phyloP scores from a whole-genome alignment of 2,888 invertebrate genomes.

The Cyrtodaria siliqua region DNA sequence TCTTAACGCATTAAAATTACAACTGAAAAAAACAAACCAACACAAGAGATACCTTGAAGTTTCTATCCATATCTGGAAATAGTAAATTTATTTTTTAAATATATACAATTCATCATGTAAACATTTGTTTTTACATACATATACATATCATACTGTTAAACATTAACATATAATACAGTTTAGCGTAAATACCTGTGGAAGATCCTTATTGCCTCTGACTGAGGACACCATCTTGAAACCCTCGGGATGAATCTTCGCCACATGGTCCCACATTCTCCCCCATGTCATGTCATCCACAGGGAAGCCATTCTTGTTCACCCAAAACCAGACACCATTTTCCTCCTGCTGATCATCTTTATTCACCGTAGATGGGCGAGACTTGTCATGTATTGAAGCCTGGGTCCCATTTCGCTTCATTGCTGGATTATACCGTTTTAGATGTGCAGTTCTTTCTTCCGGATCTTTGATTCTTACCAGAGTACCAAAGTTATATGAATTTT shows the following conservation, averaged over 20 bases:
- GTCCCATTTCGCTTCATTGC: conserved; percentile 60
- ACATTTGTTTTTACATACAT: too few relatives aligned
- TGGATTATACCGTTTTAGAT: background rate
- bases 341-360: conserved; percentile 76
- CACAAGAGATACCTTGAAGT: too few relatives aligned
- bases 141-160: too few relatives aligned
- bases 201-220: conserved; percentile 67
- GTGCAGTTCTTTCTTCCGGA: background rate
- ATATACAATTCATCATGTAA: too few relatives aligned
- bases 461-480: conserved; percentile 15
- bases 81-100: too few relatives aligned
- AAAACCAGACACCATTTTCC: conserved; percentile 84
- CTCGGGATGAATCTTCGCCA: conserved; percentile 82
- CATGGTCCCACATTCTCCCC: conserved; percentile 85
- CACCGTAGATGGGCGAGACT: conserved; percentile 51
- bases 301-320: conserved; percentile 85
- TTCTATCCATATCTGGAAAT: too few relatives aligned
- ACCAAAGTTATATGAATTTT: conserved; percentile 4
- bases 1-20: too few relatives aligned
- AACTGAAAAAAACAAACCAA: too few relatives aligned
- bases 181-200: conserved; percentile 76
- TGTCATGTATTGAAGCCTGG: conserved; percentile 37
- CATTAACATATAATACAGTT: too few relatives aligned
- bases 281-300: conserved; percentile 84
- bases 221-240: conserved; percentile 74